phyloP scores from a whole-genome alignment of 1,140 invertebrate species.

The Trinorchestia longiramus region DNA sequence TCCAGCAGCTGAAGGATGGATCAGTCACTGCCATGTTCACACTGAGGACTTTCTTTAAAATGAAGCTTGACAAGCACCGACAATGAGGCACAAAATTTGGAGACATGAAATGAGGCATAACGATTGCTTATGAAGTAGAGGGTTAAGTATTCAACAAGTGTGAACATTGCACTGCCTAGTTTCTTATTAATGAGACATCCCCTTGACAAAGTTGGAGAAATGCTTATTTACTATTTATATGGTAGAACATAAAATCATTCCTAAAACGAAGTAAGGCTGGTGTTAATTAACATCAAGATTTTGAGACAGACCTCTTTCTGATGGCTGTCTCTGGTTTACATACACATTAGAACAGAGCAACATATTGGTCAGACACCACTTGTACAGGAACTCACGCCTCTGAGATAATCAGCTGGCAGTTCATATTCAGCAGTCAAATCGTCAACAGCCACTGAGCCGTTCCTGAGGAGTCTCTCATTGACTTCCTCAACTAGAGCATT shows the following conservation, averaged over 20 bases:
- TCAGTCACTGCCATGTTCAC: background rate
- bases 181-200: background rate
- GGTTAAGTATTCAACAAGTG: background rate
- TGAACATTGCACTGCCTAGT: background rate
- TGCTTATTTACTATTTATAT: background rate
- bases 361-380: background rate
- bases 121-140: background rate
- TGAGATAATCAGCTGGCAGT: slow-evolving; percentile 34
- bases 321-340: background rate
- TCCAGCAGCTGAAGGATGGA: background rate
- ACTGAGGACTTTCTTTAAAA: background rate
- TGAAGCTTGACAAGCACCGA: background rate
- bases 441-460: slow-evolving; percentile 24
- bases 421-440: slow-evolving; percentile 32
- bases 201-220: background rate
- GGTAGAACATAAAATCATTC: background rate
- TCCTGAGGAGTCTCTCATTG: slow-evolving; percentile 28
- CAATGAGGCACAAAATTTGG: background rate
- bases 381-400: background rate
- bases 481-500: slow-evolving; percentile 39
- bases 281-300: background rate
- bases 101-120: background rate
- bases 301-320: background rate
- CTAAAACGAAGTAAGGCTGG: background rate
- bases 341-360: background rate